Conservation (phyloP, 2,113 vertebrate genomes). For the Nerophis lumbriciformis region DNA sequence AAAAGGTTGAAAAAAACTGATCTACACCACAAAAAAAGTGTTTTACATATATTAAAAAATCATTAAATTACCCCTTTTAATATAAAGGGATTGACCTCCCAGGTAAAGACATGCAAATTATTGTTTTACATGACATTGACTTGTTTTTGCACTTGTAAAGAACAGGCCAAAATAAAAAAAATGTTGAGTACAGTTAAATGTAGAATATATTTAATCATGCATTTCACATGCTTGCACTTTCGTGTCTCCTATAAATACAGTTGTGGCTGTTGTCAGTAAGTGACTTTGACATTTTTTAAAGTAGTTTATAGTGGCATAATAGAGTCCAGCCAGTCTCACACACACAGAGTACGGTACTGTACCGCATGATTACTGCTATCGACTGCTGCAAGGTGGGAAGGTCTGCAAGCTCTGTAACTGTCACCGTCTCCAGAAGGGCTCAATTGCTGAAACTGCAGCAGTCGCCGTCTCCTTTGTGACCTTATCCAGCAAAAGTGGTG, state of each 20-base stretch:
- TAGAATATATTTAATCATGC: no score
- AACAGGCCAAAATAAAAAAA: no score
- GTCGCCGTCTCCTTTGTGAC: slow-evolving; percentile 39
- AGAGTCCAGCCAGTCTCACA: slow-evolving; percentile 21
- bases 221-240: neutral
- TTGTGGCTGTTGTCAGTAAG: neutral
- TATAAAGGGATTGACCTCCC: no score
- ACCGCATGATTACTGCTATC: slow-evolving; percentile 41
- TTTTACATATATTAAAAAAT: no score
- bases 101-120: no score
- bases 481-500: slow-evolving; percentile 37
- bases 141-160: no score
- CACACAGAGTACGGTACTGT: neutral
- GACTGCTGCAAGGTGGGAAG: slow-evolving; percentile 19
- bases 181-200: no score
- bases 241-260: neutral
- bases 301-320: slow-evolving; percentile 11
- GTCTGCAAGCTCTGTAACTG: slow-evolving; percentile 28
- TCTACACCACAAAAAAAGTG: no score
- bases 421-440: slow-evolving; percentile 35
- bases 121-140: no score
- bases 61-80: no score
- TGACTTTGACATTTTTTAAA: slow-evolving; percentile 19
- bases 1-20: no score
- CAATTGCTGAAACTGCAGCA: slow-evolving; percentile 37